Evolutionary conservation across 2,797 vertebrate genomes (phyloP), one percentile per base, ranked within the genome.

Genomic region (Chrysocyon brachyurus): DNA sequence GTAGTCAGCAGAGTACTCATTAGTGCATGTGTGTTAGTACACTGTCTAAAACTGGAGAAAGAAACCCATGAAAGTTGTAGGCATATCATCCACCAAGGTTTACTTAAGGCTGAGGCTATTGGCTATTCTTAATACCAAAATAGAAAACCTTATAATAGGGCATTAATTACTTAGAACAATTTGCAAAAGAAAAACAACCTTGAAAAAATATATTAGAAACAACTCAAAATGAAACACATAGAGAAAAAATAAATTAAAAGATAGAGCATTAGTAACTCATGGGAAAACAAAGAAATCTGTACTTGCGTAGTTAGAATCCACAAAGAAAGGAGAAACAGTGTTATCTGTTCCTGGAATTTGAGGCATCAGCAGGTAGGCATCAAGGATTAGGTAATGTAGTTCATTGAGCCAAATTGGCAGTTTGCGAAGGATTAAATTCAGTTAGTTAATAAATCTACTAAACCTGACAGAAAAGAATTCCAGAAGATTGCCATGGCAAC

Each of bases 401-500:
- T 99, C 54, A 99, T 99, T 52, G 99, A 99, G 98, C 99, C 99
- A 86, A 99, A 99, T 81, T 99, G 99, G 89, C 99, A 99, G 97
- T 99, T 99, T 95, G 99, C 99, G 73, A 99, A 99, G 97, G 99
- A 99, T 96, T 99, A 99, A 1, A 99, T 99, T 97, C 99, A 99
- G 36, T 99, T 99, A 7, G 99, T 99, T 7, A 99, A 99, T 96
- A 99, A 99, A 97, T 99, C 99, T 97, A 99, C 99, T 40, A 99
- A 99, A 97, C 99, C 99, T 21, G 99, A 99, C 97, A 99, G 99
- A 94, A 99, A 99, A 99, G 99, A 99, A 98, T 99, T 99, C 98
- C 99, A 99, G 99, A 99, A 99, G 98, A 99, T 99, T 79, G 99
- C 99, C 59, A 99, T 99, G 99, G 99, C 99, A 93, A 99, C 99